Base-by-base conservation (phyloP, 2,113 vertebrate genomes). In the Gymnorhina tibicen region DNA sequence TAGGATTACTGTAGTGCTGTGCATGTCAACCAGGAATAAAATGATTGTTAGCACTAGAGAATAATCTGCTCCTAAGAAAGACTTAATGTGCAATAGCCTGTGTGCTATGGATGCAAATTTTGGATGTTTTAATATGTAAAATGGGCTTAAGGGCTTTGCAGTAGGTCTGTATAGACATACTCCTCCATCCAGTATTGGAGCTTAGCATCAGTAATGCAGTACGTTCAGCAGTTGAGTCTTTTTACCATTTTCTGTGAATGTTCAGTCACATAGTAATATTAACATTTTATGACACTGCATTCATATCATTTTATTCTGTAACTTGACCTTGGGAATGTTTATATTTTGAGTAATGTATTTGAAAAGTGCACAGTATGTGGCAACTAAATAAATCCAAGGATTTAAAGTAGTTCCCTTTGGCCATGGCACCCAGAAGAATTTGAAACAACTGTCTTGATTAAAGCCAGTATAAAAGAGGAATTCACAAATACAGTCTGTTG, bases 61-160 rank as follows among this genome's bases (percentile, higher is more conserved):
- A 95, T 93, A 74, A 91, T 93, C 74, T 95, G 21, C 69, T 94
- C 42, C 78, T 87, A 91, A 87, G 44, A 42, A 69, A 70, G 69
- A 55, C 18, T 70, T 92, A 82, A 89, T 55, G 22, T 94, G 68
- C 46, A 87, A 46, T 67, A 77, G 3, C 4, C 27, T 87, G 23
- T 81, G 64, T 74, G 84, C 8, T 74, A 59, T 42, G 19, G 77
- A 87, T 95, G 81, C 23, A 94, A 85, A 94, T 89, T 75, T 87
- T 72, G 3, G 26, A 89, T 56, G 47, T 85, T 96, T 94, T 64
- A 82, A 95, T 93, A 94, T 68, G 52, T 68, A 93, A 91, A 93
- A 93, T 79, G 33, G 55, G 32, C 27, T 95, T 93, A 87, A 87
- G 30, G 32, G 35, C 47, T 95, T 93, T 87, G 13, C 47, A 46